Base-by-base conservation (phyloP, 2,113 vertebrate species). In the Falco punctatus region DNA sequence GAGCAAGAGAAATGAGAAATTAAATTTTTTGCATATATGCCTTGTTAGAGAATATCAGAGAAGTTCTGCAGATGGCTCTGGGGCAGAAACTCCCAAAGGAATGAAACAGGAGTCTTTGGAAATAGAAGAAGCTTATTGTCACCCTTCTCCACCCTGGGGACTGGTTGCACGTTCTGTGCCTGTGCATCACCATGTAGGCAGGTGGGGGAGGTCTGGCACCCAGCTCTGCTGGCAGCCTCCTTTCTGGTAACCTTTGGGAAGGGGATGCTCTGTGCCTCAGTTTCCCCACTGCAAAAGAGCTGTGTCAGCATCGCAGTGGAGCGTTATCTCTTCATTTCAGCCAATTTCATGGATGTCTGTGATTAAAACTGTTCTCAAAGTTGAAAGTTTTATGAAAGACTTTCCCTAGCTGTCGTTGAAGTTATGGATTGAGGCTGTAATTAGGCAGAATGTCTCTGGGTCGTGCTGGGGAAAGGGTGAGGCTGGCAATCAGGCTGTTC, bases 101-200 rank as follows among this genome's bases (percentile, higher is more conserved):
- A 42, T 22, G 33, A 27, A 30, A n/a, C 17, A 46, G 54, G 42
- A 40, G 13, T 59, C 26, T 61, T 38, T 49, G 71, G 42, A 74
- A 52, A 15, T 4, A 40, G 33, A n/a, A 27, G 54, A 22, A 52
- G 44, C 27, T 65, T 2, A 0, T 33, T 64, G 33, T 33, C 5
- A 1, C 17, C 20, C 30, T 51, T 75, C 40, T 71, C 32, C 28
- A 12, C 6, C 8, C 32, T 57, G 51, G n/a, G 61, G 30, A 15
- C 15, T 14, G 46, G 21, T 21, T 70, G 32, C 51, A 23, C 0
- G 0, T 51, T 46, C 51, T 2, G 0, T 58, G 48, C 28, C 33
- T 18, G 12, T n/a, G 38, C 40, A 9, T 64, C 6, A 0, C 46
- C 4, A 1, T 2, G 4, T n/a, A 18, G 70, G 24, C 48, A 38